phyloP scores from a whole-genome alignment of 2,888 invertebrate genomes.

The Ischnura elegans region DNA sequence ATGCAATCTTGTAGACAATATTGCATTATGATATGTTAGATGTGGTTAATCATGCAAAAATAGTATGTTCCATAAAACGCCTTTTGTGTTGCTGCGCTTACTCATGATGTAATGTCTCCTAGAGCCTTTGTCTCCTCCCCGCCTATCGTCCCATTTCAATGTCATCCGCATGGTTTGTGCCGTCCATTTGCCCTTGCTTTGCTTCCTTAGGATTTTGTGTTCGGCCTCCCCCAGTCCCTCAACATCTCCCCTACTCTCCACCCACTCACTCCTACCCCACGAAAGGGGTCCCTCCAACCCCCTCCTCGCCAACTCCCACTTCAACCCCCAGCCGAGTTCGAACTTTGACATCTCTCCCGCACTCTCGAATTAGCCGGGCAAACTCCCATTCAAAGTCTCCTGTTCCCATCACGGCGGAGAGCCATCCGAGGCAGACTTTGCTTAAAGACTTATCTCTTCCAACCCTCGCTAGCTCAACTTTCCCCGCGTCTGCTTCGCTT shows the following conservation, averaged over 20 bases:
- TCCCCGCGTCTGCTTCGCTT: not conserved
- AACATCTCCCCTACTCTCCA: not conserved
- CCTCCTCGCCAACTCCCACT: not conserved
- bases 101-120: no score
- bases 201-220: not conserved
- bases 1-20: no score
- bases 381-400: constrained; percentile 45
- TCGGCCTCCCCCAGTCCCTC: not conserved
- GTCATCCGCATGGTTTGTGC: not conserved
- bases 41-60: no score
- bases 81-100: no score
- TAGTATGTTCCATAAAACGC: no score
- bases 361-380: constrained; percentile 38
- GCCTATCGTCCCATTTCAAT: not conserved
- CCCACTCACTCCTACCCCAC: not conserved
- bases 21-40: no score
- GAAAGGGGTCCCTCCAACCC: not conserved
- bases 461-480: not conserved
- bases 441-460: constrained; percentile 37
- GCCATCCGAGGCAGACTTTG: constrained; percentile 32
- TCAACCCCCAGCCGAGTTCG: not conserved
- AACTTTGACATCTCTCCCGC: constrained; percentile 40
- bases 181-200: no score
- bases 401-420: not conserved
- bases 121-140: not conserved